Evolutionary conservation across 2,797 vertebrate species (phyloP).

Genomic region (Scolopax rusticola): DNA sequence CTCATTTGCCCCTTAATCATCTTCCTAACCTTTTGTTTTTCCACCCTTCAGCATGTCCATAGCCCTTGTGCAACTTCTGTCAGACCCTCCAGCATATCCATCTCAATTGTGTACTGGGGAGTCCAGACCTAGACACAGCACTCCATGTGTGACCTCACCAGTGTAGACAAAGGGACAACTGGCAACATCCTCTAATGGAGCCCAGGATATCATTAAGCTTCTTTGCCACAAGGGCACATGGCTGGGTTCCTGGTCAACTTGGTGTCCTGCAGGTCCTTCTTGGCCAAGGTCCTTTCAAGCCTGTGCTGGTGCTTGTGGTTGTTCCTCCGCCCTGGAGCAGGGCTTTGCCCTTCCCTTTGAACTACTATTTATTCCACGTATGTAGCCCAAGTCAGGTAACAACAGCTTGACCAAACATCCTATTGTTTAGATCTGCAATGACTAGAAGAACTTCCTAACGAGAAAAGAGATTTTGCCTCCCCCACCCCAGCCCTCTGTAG

Average conservation of each 20-base stretch:
- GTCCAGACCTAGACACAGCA: background rate
- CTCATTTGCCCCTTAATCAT: background rate
- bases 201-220: background rate
- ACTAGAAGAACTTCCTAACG: background rate
- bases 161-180: rapidly evolving
- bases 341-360: background rate
- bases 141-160: background rate
- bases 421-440: background rate
- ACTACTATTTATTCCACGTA: background rate
- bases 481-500: background rate
- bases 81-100: background rate
- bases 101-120: no score
- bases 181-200: background rate
- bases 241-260: background rate
- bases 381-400: background rate
- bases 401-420: background rate
- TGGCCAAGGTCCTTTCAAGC: background rate
- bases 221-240: background rate
- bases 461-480: background rate
- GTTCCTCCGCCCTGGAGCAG: background rate
- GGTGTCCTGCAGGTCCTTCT: background rate
- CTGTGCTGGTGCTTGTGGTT: background rate
- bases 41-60: background rate
- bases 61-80: background rate
- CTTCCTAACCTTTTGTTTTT: background rate